phyloP scores from a whole-genome alignment of 2,888 invertebrate species.

The Lasioglossum pauxillum region DNA sequence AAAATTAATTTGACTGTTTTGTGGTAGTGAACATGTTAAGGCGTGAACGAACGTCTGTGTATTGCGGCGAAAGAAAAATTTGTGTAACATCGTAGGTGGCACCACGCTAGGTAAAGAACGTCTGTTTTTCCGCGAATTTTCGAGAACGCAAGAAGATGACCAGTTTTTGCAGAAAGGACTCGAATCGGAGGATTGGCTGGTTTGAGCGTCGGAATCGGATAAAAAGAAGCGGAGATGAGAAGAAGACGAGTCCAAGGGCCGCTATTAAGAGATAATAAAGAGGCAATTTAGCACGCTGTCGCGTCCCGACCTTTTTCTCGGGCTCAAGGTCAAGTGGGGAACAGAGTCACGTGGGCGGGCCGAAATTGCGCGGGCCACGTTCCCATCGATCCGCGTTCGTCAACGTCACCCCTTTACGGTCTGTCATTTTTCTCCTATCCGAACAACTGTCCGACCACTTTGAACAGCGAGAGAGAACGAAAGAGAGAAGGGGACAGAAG shows the following conservation, averaged over 20 bases:
- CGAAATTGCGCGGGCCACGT: slow-evolving; percentile 12
- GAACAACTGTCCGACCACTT: background rate
- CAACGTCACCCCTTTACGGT: background rate
- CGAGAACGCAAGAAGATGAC: background rate
- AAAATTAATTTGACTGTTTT: too few species aligned
- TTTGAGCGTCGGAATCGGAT: background rate
- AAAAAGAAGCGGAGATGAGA: background rate
- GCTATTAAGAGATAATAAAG: slow-evolving; percentile 55
- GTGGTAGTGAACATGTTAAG: too few species aligned
- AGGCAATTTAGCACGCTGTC: slow-evolving; percentile 54
- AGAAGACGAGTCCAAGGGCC: background rate
- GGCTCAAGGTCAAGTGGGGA: slow-evolving; percentile 54
- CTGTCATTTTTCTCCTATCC: background rate
- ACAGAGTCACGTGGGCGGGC: background rate
- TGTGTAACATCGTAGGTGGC: background rate
- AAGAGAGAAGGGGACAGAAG: slow-evolving; percentile 22
- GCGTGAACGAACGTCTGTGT: too few species aligned
- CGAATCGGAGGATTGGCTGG: background rate
- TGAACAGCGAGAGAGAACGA: background rate
- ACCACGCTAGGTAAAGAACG: background rate
- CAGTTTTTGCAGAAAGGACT: background rate
- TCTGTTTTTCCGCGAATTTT: background rate
- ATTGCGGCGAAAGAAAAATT: background rate
- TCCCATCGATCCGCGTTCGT: slow-evolving; percentile 1
- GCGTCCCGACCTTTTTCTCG: slow-evolving; percentile 36